These are phyloP conservation scores for Stichopus chloronotus DNA, from an alignment of 35 echinoderm and acorn worm species.

Conservation along the genomic window DNA sequence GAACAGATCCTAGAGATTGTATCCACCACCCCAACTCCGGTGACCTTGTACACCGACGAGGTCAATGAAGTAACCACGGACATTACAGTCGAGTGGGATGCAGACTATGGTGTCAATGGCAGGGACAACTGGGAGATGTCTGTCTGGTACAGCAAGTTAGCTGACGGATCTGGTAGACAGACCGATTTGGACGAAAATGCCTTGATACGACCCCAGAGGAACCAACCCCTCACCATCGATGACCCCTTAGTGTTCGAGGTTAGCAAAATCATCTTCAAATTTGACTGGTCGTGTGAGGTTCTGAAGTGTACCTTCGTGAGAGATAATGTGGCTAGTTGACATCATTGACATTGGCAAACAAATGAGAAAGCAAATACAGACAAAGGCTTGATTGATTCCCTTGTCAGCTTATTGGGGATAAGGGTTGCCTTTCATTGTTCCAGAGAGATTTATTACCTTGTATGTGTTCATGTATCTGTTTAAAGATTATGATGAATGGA, in stretches of 20 bases:
- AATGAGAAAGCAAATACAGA: background rate
- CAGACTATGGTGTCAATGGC: slow-evolving; percentile 46
- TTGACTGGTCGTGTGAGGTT: background rate
- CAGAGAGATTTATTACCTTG: too few relatives aligned
- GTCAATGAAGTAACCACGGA: slow-evolving; percentile 40
- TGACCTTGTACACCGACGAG: slow-evolving; percentile 36
- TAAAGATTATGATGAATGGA: too few relatives aligned
- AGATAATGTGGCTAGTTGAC: too few relatives aligned
- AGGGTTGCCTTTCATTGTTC: too few relatives aligned
- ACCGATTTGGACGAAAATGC: slow-evolving; percentile 7
- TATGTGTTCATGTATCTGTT: too few relatives aligned
- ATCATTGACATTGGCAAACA: background rate
- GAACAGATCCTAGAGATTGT: slow-evolving; percentile 46
- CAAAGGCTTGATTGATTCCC: background rate
- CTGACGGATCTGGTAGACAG: slow-evolving; percentile 34
- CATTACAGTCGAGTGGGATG: background rate
- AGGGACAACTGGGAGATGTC: slow-evolving; percentile 46
- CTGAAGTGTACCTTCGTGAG: background rate
- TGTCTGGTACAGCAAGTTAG: slow-evolving; percentile 21
- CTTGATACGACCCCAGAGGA: slow-evolving; percentile 4
- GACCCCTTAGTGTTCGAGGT: slow-evolving; percentile 40
- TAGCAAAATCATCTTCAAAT: background rate
- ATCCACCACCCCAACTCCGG: slow-evolving; percentile 34
- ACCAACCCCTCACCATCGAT: slow-evolving; percentile 34
- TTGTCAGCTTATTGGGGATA: background rate